Evolutionary conservation across 2,113 vertebrate species (phyloP).

Genomic region (Suncus etruscus): DNA sequence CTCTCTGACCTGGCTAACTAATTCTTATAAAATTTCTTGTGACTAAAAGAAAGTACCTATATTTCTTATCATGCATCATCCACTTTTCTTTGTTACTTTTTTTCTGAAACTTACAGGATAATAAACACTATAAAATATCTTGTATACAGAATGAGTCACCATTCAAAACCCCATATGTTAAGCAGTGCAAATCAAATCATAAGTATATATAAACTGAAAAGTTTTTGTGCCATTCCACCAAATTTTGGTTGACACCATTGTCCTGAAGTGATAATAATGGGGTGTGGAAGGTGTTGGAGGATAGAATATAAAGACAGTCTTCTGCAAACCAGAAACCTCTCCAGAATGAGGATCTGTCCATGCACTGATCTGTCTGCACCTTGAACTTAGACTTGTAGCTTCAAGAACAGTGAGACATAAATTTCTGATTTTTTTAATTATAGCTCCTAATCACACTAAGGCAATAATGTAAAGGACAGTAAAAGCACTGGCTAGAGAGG

Average conservation of each 20-base stretch:
- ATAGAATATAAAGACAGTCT: background rate
- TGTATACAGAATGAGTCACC: background rate
- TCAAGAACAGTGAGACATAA: background rate
- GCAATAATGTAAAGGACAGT: background rate
- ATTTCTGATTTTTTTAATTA: background rate
- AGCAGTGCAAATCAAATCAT: background rate
- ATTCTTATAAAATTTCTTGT: slow-evolving; percentile 48
- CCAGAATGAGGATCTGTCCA: too few species aligned
- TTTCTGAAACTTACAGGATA: background rate
- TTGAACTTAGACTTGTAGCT: background rate
- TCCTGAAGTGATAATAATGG: too few species aligned
- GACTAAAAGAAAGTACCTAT: slow-evolving; percentile 60
- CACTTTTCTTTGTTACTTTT: slow-evolving; percentile 54
- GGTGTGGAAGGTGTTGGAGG: background rate
- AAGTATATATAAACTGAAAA: background rate
- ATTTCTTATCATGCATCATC: slow-evolving; percentile 5
- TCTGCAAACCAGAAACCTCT: background rate
- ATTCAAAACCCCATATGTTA: background rate
- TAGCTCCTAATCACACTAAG: background rate
- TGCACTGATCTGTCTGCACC: background rate
- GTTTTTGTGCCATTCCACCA: background rate
- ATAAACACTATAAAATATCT: background rate
- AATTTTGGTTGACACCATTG: background rate
- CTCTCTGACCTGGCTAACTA: too few species aligned
- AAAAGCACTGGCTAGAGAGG: too few species aligned